phyloP scores from a whole-genome alignment of 2,113 vertebrate species.

The Hippocampus abdominalis region DNA sequence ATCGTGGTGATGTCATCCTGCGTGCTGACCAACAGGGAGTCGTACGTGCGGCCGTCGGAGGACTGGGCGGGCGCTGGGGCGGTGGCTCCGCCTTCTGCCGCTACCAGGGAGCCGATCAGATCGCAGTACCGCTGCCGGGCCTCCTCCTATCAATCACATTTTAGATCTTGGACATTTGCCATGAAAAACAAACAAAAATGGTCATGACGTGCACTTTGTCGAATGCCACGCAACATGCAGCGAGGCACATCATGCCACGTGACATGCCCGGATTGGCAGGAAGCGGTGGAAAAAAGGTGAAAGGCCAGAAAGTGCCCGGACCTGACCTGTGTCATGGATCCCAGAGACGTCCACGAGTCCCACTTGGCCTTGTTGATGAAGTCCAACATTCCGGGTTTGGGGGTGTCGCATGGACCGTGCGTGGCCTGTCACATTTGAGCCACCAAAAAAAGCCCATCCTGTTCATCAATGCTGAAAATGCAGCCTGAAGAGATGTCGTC shows the following conservation, averaged over 20 bases:
- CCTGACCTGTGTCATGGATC: conserved; percentile 83
- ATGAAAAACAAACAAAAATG: too few relatives aligned
- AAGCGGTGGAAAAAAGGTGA: neutral
- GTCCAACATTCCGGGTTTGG: conserved; percentile 86
- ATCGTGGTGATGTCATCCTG: conserved; percentile 86
- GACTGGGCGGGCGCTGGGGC: conserved; percentile 35
- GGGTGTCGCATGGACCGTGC: conserved; percentile 81
- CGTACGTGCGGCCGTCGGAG: conserved; percentile 45
- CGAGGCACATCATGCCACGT: too few relatives aligned
- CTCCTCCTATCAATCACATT: conserved; percentile 70
- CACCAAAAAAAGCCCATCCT: neutral
- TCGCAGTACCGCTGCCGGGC: conserved; percentile 83
- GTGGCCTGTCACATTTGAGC: conserved; percentile 72
- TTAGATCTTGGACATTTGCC: neutral
- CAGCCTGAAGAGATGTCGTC: neutral
- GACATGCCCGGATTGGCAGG: neutral
- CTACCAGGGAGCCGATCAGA: conserved; percentile 75
- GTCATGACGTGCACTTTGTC: too few relatives aligned
- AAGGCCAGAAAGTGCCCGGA: conserved; percentile 30
- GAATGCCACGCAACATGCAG: too few relatives aligned
- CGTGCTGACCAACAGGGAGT: conserved; percentile 76
- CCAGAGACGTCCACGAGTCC: conserved; percentile 88
- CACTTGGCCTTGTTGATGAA: conserved; percentile 89
- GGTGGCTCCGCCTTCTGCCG: conserved; percentile 57
- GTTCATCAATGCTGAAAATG: neutral